A percentile compares a stretch with the other conserved stretches of the same genome.
Evolutionary conservation across 2,113 vertebrate species (phyloP).

Genomic region (Heliornis fulica): DNA sequence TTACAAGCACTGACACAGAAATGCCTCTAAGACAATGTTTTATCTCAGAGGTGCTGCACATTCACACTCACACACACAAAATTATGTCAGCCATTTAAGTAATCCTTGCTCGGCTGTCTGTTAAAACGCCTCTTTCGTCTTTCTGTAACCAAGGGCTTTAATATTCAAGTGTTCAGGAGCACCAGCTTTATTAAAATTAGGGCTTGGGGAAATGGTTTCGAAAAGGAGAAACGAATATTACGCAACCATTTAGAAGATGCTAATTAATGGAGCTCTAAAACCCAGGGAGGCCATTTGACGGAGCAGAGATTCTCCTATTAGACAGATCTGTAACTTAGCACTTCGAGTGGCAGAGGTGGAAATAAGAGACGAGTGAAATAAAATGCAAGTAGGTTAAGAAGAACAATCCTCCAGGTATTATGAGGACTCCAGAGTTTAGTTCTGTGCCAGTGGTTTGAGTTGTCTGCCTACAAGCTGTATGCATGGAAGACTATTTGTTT

Average conservation of each 20-base stretch:
- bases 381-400: slow-evolving; percentile 67
- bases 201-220: slow-evolving; percentile 73
- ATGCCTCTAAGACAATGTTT: slow-evolving; percentile 50
- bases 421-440: background rate
- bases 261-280: slow-evolving; percentile 80
- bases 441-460: background rate
- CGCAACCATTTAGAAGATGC: slow-evolving; percentile 79
- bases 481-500: background rate
- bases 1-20: background rate
- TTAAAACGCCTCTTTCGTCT: slow-evolving; percentile 71
- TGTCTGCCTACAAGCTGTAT: background rate
- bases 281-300: slow-evolving; percentile 70
- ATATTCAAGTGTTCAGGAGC: slow-evolving; percentile 76
- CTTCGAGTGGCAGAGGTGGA: slow-evolving; percentile 2
- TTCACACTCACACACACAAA: slow-evolving; percentile 11
- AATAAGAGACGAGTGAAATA: slow-evolving; percentile 36
- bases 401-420: slow-evolving; percentile 48
- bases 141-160: slow-evolving; percentile 75
- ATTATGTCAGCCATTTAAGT: slow-evolving; percentile 37
- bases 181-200: slow-evolving; percentile 80
- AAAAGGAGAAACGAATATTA: slow-evolving; percentile 74
- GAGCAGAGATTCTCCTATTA: slow-evolving; percentile 53
- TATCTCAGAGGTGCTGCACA: slow-evolving; percentile 33
- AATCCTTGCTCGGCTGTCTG: slow-evolving; percentile 58
- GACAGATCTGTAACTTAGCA: slow-evolving; percentile 43